Conservation (phyloP, 23 tunicate genomes). For the Halocynthia roretzi region DNA sequence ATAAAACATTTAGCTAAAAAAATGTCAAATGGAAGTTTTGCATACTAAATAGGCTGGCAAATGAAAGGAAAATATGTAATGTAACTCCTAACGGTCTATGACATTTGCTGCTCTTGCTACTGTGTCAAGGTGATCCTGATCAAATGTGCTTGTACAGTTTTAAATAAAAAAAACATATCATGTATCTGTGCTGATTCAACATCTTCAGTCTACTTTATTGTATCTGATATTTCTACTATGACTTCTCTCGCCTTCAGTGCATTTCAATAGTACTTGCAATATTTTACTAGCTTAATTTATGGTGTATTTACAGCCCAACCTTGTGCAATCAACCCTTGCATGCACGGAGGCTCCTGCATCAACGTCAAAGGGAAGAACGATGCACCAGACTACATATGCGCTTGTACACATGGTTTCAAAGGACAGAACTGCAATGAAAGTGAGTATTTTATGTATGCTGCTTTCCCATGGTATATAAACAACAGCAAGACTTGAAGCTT, state of each 20-base stretch:
- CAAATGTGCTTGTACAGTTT: background rate
- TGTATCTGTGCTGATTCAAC: background rate
- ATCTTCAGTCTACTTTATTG: background rate
- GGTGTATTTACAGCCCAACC: background rate
- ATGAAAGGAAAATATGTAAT: too few species aligned
- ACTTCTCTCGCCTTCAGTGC: background rate
- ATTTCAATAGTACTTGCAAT: background rate
- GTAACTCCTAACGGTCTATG: too few species aligned
- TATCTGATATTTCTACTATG: too few species aligned
- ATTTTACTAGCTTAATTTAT: background rate
- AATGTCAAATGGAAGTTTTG: too few species aligned
- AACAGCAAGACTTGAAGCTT: too few species aligned
- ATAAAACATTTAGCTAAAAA: too few species aligned
- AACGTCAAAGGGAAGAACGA: slow-evolving; percentile 2
- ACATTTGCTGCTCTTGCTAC: too few species aligned
- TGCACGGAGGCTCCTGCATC: slow-evolving; percentile 40
- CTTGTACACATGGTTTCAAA: slow-evolving; percentile 30
- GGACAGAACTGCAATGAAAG: slow-evolving; percentile 44
- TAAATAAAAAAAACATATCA: slow-evolving; percentile 19
- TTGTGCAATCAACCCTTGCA: slow-evolving; percentile 36
- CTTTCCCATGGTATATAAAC: too few species aligned
- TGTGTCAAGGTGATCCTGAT: too few species aligned
- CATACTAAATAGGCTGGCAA: too few species aligned
- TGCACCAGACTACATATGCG: slow-evolving; percentile 21
- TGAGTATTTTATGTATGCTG: background rate